These are phyloP conservation scores for Agrotis exclamationis DNA, from an alignment of 2,888 invertebrate species.

Conservation along the genomic window DNA sequence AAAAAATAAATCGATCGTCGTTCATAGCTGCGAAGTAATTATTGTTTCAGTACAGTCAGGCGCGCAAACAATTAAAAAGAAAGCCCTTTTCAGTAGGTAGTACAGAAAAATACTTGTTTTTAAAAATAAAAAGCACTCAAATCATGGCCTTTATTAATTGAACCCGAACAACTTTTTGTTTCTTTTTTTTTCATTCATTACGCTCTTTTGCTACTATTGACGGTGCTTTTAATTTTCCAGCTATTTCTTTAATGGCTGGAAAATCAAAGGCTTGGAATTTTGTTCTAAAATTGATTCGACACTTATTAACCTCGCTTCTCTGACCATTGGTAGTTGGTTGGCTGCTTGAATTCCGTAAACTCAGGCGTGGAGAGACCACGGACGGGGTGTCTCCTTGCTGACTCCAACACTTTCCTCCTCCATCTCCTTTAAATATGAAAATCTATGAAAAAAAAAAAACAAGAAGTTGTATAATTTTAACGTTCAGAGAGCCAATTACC, in stretches of 20 bases:
- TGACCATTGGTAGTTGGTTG: too few relatives aligned
- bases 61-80: slow-evolving; percentile 38
- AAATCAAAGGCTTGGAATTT: background rate
- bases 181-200: slow-evolving; percentile 6
- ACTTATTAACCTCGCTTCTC: too few relatives aligned
- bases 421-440: too few relatives aligned
- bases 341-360: too few relatives aligned
- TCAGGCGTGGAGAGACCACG: too few relatives aligned
- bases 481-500: too few relatives aligned
- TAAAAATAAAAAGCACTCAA: slow-evolving; percentile 42
- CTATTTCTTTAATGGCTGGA: too few relatives aligned
- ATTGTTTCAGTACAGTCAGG: slow-evolving; percentile 8
- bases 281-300: background rate
- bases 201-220: slow-evolving; percentile 7
- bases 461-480: too few relatives aligned
- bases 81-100: slow-evolving; percentile 26
- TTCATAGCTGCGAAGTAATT: slow-evolving; percentile 44
- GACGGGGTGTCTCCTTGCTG: too few relatives aligned
- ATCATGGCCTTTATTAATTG: slow-evolving; percentile 30
- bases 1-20: background rate
- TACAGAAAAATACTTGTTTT: slow-evolving; percentile 21
- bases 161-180: slow-evolving; percentile 3
- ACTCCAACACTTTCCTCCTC: too few relatives aligned
- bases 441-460: too few relatives aligned
- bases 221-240: slow-evolving; percentile 4